Evolutionary conservation across 2,797 vertebrate genomes (phyloP), one percentile per base, ranked within the genome.

Genomic region (Bucorvus abyssinicus): DNA sequence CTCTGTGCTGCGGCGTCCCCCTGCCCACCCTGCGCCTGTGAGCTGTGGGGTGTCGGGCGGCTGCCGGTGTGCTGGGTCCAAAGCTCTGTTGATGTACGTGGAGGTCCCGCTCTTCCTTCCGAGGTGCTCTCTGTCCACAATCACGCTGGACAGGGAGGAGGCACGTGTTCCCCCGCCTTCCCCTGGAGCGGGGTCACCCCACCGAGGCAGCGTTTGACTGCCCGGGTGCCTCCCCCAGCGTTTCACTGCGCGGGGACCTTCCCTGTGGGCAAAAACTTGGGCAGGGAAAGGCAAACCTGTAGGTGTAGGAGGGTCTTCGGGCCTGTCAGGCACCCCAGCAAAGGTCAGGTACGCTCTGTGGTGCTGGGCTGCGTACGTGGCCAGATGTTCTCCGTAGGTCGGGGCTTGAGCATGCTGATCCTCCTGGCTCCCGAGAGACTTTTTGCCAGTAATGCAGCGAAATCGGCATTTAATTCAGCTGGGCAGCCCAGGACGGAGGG

Each of bases 131-230:
- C 53, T 30, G 5, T 64, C 55, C 65, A 9, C 3, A 44, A 53
- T 65, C 0, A 0, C 42, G n/a, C 30, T 12, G 12, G 68, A 26
- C 10, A 21, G 40, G 55, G 24, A 79, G 44, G 29, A 79, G n/a
- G 19, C 53, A 11, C 4, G 0, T 22, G 21, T 82, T 68, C 9
- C 22, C 24, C 27, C 78, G 65, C 40, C 19, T 50, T 68, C 19
- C 27, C 9, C 26, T 0, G 2, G 17, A 19, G 27, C 3, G 9
- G 21, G 19, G 17, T 44, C 36, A 44, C 50, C 34, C 44, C 7
- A 2, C 4, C 7, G 44, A 69, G 40, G 23, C 45, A 32, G 32
- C 2, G 2, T 45, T 44, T 55, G 24, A 45, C 61, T 61, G 26
- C 59, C 14, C 12, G 12, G 19, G 34, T 60, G 17, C 50, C 36